These are phyloP conservation scores for Enchytraeus crypticus DNA, from an alignment of 2,888 invertebrate species.

Conservation along the genomic window DNA sequence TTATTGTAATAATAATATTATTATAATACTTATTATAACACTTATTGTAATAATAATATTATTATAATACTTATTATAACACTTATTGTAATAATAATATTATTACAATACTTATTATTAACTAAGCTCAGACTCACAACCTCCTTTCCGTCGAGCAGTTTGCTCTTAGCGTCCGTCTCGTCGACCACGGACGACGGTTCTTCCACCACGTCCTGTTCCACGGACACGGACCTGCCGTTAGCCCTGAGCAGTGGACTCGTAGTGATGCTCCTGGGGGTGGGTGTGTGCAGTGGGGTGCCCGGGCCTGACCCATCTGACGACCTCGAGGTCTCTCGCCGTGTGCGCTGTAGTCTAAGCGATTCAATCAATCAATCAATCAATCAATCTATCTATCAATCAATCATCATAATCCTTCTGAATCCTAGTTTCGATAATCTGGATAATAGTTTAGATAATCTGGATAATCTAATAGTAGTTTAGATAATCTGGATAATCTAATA, in stretches of 20 bases:
- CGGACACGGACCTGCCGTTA: neutral
- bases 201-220: neutral
- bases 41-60: no score
- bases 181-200: neutral
- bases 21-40: no score
- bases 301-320: neutral
- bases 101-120: neutral
- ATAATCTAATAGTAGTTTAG: no score
- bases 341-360: neutral
- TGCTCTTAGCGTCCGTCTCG: neutral
- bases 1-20: no score
- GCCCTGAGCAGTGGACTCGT: neutral
- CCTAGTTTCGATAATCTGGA: no score
- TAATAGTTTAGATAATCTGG: no score
- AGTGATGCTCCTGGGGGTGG: neutral
- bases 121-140: neutral
- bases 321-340: neutral
- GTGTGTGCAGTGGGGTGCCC: neutral
- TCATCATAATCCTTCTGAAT: no score
- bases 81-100: neutral
- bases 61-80: neutral
- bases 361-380: no score
- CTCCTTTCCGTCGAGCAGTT: neutral
- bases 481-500: no score
- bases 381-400: no score